A percentile compares a stretch with the other conserved stretches of the same genome.
phyloP scores from a whole-genome alignment of 2,797 vertebrate genomes.

The Phataginus tricuspis region DNA sequence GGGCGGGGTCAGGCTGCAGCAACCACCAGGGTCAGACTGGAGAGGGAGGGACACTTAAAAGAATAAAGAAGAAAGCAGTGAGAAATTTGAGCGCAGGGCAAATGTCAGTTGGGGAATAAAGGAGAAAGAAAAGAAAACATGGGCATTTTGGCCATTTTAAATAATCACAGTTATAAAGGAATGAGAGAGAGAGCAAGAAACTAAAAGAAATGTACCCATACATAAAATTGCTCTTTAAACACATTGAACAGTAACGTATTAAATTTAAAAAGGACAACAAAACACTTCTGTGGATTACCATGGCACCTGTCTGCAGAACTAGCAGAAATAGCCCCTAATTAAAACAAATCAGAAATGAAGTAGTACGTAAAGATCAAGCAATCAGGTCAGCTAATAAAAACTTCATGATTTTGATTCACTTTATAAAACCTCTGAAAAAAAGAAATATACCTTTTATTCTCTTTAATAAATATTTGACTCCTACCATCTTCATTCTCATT shows the following conservation, averaged over 20 bases:
- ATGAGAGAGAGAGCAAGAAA: neutral
- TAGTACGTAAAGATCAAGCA: neutral
- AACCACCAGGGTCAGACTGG: constrained; percentile 27
- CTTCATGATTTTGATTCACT: neutral
- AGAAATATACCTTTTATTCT: neutral
- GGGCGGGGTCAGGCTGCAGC: constrained; percentile 36
- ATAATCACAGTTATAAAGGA: neutral
- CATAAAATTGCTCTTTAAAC: constrained; percentile 16
- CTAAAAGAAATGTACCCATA: neutral
- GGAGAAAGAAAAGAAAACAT: neutral
- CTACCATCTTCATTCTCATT: neutral
- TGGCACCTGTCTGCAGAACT: constrained; percentile 8
- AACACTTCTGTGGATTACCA: neutral
- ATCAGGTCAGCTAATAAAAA: neutral
- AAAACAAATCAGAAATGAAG: constrained; percentile 50
- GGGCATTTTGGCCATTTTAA: neutral
- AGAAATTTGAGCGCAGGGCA: constrained; percentile 14
- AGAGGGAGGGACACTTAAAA: constrained; percentile 6
- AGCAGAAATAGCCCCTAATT: constrained; percentile 4
- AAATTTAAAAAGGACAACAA: neutral
- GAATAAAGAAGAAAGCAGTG: constrained; percentile 38
- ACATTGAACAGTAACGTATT: neutral
- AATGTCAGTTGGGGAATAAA: neutral
- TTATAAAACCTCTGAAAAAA: constrained; percentile 39
- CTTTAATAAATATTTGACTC: constrained; percentile 17